Evolutionary conservation across 2,797 vertebrate species (phyloP), one percentile per base, ranked within the genome.

Genomic region (Paedocypris micromegethes): DNA sequence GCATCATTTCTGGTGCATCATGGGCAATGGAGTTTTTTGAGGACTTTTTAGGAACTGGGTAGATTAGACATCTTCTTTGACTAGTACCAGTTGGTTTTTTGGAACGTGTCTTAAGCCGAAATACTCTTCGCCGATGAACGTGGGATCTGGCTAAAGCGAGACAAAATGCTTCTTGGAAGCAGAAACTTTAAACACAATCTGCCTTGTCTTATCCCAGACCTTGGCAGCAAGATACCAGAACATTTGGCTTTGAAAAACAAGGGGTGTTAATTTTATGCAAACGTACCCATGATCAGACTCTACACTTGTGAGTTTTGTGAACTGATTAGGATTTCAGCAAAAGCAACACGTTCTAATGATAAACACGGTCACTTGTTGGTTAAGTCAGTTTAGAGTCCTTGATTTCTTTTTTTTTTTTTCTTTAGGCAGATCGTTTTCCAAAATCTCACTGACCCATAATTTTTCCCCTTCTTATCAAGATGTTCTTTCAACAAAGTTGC

Each of bases 61-160:
- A 61, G 64, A 67, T 81, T 77, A 76, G 77, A 83, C 75, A 72
- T 77, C 73, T 63, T 75, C 68, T 60, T 68, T 72, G 68, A 73
- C 76, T 76, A 68, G 73, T 77, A 74, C 77, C 79, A 80, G 75
- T 76, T 82, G 79, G 74, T 78, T 70, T 56, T 56, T 23, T 74
- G 40, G 46, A 51, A 66, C 66, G 54, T 58, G 53, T 57, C 49
- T 6, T 59, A 51, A 23, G 23, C 23, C 1, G 23, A 23, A 23
- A 23, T 23, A 23, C 23, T 23, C 23, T 23, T 23, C 23, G 23
- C 23, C 23, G 23, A 23, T 23, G 23, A 23, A 4, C 9, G 53
- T n/a, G 37, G 40, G 50, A 45, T 38, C 61, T 70, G 64, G 59
- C 58, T 42, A 8, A 9, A 48, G 39, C 49, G 40, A 53, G 58